Conservation (phyloP, 2,888 invertebrate genomes). For the Tridacna crocea region DNA sequence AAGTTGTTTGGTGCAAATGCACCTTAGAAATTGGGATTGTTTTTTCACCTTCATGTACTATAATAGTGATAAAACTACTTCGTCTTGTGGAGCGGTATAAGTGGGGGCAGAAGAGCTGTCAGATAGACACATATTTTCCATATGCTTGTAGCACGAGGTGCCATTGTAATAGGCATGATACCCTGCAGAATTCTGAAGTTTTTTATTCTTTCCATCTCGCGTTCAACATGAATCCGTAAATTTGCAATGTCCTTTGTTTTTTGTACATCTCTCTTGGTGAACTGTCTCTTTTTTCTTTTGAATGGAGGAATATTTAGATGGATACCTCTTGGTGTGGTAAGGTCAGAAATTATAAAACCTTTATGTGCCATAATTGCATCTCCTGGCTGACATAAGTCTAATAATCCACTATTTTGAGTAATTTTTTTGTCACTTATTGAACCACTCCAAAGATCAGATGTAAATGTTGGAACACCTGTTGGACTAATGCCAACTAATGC, state of each 20-base stretch:
- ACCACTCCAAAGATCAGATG: conserved; percentile 53
- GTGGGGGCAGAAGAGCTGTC: too few relatives aligned
- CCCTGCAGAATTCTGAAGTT: conserved; percentile 45
- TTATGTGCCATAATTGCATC: conserved; percentile 62
- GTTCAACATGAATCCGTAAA: conserved; percentile 40
- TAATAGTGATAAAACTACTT: too few relatives aligned
- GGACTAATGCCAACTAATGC: too few relatives aligned
- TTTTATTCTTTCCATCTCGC: conserved; percentile 27
- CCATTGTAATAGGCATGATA: conserved; percentile 37
- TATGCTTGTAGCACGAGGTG: not conserved
- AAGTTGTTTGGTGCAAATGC: too few relatives aligned
- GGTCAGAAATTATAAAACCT: too few relatives aligned
- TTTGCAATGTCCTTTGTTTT: conserved; percentile 40
- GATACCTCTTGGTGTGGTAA: too few relatives aligned
- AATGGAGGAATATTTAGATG: conserved; percentile 50
- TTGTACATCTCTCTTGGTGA: conserved; percentile 32
- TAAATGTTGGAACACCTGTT: conserved; percentile 51
- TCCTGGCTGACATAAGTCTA: conserved; percentile 54
- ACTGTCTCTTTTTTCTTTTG: conserved; percentile 37
- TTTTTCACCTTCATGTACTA: too few relatives aligned
- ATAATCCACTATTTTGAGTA: conserved; percentile 34
- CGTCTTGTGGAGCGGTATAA: too few relatives aligned
- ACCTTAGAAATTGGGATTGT: too few relatives aligned
- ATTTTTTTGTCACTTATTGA: conserved; percentile 57
- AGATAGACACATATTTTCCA: too few relatives aligned